Evolutionary conservation across 2,888 invertebrate species (phyloP).

Genomic region (Onthophagus sagittarius): DNA sequence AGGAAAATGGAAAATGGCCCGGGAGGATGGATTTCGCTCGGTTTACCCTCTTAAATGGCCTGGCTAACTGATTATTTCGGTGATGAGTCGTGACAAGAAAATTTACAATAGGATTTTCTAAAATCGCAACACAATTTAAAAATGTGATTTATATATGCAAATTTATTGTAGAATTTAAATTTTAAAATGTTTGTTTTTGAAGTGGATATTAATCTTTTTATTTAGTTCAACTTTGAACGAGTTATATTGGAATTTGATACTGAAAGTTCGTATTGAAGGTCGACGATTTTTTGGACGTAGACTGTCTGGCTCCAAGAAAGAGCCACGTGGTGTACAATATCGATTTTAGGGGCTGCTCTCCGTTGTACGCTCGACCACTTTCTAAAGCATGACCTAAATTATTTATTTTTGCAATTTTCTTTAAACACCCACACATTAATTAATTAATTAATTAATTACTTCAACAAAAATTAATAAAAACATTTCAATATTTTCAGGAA

Average conservation of each 20-base stretch:
- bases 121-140: no score
- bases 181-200: no score
- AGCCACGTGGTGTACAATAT: neutral
- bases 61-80: neutral
- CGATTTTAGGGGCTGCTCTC: neutral
- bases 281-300: neutral
- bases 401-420: neutral
- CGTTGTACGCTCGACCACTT: neutral
- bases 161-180: no score
- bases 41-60: neutral
- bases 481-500: conserved; percentile 48
- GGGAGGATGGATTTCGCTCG: neutral
- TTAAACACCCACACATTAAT: no score
- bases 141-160: no score
- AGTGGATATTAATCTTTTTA: no score
- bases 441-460: no score
- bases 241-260: neutral
- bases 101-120: no score
- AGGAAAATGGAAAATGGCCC: neutral
- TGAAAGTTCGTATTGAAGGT: neutral
- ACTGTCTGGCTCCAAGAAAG: neutral
- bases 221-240: no score
- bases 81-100: neutral
- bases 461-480: no score
- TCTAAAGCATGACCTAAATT: neutral